phyloP scores from a whole-genome alignment of 2,888 invertebrate species.

The Thereva unica region DNA sequence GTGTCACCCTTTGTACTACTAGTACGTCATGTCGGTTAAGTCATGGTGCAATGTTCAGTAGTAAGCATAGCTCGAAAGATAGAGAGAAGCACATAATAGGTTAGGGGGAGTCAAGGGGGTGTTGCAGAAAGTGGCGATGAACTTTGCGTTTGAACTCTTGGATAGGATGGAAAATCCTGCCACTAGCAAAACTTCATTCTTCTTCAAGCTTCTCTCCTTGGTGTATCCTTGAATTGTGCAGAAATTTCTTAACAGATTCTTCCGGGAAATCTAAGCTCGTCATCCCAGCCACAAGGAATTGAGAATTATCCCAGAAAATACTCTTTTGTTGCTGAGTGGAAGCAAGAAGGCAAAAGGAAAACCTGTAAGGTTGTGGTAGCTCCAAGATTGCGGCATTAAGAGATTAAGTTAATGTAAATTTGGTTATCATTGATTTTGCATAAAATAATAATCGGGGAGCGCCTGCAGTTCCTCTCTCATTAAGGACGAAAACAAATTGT shows the following conservation, averaged over 20 bases:
- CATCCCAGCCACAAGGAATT: not conserved
- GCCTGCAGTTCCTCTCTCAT: not conserved
- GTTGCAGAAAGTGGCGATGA: too few relatives aligned
- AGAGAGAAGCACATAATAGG: too few relatives aligned
- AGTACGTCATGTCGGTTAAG: too few relatives aligned
- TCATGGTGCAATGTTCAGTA: too few relatives aligned
- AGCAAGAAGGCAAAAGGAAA: too few relatives aligned
- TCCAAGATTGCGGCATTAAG: constrained; percentile 16
- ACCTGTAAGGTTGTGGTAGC: too few relatives aligned
- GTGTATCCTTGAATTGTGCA: not conserved
- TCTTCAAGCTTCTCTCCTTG: constrained; percentile 3
- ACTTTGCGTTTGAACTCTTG: too few relatives aligned
- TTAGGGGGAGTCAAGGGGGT: too few relatives aligned
- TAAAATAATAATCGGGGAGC: not conserved
- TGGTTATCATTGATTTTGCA: constrained; percentile 25
- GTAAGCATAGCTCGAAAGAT: too few relatives aligned
- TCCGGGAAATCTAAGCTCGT: constrained; percentile 1
- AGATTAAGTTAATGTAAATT: constrained; percentile 29
- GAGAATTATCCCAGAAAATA: constrained; percentile 19
- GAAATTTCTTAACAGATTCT: constrained; percentile 1
- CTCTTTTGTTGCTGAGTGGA: not conserved
- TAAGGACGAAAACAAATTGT: not conserved
- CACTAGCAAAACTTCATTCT: constrained; percentile 20
- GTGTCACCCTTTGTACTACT: too few relatives aligned
- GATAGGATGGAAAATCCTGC: constrained; percentile 9